Evolutionary conservation across 2,113 vertebrate species (phyloP).

Genomic region (Gallinago undulata): DNA sequence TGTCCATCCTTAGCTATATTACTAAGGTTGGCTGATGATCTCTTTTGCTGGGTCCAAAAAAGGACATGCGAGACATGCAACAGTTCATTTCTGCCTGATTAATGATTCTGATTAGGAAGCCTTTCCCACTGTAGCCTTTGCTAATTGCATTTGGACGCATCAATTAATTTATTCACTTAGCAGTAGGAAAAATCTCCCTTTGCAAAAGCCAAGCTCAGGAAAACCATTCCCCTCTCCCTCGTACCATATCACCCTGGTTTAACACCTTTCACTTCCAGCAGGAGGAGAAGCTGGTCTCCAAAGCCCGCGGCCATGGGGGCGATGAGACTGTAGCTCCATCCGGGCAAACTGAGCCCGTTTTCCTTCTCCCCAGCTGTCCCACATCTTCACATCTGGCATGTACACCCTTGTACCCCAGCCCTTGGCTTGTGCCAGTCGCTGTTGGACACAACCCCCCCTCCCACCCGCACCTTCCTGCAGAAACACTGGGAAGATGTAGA

Average conservation of each 20-base stretch:
- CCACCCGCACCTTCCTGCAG: neutral
- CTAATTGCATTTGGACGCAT: neutral
- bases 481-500: neutral
- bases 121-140: neutral
- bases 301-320: rapidly evolving
- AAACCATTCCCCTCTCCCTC: neutral
- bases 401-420: neutral
- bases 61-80: neutral
- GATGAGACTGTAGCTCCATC: neutral
- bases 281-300: neutral
- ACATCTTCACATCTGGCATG: neutral
- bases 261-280: neutral
- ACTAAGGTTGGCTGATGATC: neutral
- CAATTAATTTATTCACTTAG: neutral
- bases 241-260: rapidly evolving
- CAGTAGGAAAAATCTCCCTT: neutral
- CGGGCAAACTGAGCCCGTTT: neutral
- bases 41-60: neutral
- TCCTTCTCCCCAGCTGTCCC: neutral
- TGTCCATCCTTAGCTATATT: rapidly evolving
- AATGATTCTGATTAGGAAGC: constrained; percentile 2
- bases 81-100: neutral
- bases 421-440: rapidly evolving
- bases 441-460: neutral
- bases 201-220: neutral